Base-by-base conservation (phyloP, 2,888 invertebrate genomes). In the Molorchus minor region DNA sequence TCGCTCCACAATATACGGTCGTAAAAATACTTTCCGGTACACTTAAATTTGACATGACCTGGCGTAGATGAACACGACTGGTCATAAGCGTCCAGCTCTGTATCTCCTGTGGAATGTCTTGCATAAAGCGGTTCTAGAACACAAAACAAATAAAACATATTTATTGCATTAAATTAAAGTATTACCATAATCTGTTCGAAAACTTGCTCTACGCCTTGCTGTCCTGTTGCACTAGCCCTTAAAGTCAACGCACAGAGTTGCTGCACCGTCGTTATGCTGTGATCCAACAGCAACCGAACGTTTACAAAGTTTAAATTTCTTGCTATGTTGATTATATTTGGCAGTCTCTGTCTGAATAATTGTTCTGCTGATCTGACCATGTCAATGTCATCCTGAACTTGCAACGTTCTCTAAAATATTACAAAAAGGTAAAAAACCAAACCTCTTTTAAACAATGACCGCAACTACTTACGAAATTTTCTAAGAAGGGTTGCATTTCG, bases 401-500 rank as follows among this genome's bases (percentile, higher is more conserved):
- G 71, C 45, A 79, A 56, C 2, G 64, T 62, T 40, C 71, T 65
- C 80, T 81, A 68, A 64, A 71, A 66, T 45, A 4, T 41, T 2
- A 52, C 17, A 44, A 19, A 16, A 19, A 35, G 35, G 4, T 47
- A 29, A 25, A 33, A 21, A n/a, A 49, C 13, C 17, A 20, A 3
- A 12, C 21, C 54, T 3, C 8, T 13, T 36, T 33, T 29, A 33
- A n/a, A n/a, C n/a, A n/a, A n/a, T 10, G 10, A n/a, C 17, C 49
- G 8, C n/a, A 52, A 40, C 46, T 15, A 78, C 80, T 77, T 74
- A 85, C 85, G 68, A 82, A 75, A 57, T 78, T 75, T 47, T 78
- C 74, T 13, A 84, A 74, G 58, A 80, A 77, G 1, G 80, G 80
- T 58, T 80, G 78, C 73, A 84, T 75, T 65, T 83, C 82, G 1